phyloP scores from a whole-genome alignment of 1,140 invertebrate genomes.

The Lordiphosa stackelbergi region DNA sequence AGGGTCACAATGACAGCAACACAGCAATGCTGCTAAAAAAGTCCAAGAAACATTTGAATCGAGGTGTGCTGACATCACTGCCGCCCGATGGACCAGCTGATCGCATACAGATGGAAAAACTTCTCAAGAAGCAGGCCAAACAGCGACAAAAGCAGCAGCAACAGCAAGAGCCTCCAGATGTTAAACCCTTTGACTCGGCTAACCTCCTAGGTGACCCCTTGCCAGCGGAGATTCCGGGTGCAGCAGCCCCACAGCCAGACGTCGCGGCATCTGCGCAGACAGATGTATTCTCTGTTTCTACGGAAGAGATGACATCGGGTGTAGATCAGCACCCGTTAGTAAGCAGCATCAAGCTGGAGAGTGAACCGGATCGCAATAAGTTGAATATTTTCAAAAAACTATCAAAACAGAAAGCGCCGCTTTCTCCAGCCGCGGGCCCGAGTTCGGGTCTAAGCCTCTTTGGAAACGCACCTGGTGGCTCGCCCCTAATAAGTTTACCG shows the following conservation, averaged over 20 bases:
- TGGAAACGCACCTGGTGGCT: slow-evolving; percentile 1
- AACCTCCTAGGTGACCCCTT: slow-evolving; percentile 1
- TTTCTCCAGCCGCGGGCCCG: not conserved
- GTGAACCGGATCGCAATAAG: slow-evolving; percentile 89
- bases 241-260: not conserved
- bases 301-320: not conserved
- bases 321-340: not conserved
- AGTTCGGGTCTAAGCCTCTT: slow-evolving; percentile 15
- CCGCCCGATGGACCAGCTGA: slow-evolving; percentile 24
- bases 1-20: slow-evolving; percentile 15
- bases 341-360: slow-evolving; percentile 79
- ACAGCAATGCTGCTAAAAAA: slow-evolving; percentile 29
- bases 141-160: slow-evolving; percentile 45
- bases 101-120: slow-evolving; percentile 44
- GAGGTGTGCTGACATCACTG: slow-evolving; percentile 15
- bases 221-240: not conserved
- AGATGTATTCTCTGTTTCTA: not conserved
- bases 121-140: slow-evolving; percentile 60
- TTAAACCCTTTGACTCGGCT: not conserved
- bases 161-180: slow-evolving; percentile 3
- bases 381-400: slow-evolving; percentile 92
- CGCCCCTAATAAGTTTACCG: slow-evolving; percentile 56
- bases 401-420: slow-evolving; percentile 50
- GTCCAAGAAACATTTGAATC: slow-evolving; percentile 33
- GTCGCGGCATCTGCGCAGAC: not conserved